Base-by-base conservation (phyloP, 64 coral and sea anemone species). In the Pocillopora damicornis region DNA sequence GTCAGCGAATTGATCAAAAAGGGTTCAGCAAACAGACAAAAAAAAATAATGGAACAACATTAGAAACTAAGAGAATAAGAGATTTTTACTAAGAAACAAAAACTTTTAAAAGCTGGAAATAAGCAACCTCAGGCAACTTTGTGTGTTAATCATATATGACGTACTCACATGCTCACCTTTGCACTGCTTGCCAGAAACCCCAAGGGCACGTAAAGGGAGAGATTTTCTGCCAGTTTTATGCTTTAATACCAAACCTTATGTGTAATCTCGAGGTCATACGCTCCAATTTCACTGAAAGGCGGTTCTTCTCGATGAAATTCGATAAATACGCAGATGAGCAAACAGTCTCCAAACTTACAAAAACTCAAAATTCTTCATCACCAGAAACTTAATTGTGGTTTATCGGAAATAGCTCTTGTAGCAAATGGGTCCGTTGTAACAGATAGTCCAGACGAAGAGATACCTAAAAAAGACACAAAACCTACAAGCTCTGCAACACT, bases 331-430 rank as follows among this genome's bases (percentile, higher is more conserved):
- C 87, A 88, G 86, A 88, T 93, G 91, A 93, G 26, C 61, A 79
- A 59, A 77, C 75, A 56, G 51, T 88, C 75, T 37, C 37, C 87
- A 77, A 88, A 93, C 87, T 77, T 89, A 72, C 37, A 89, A 26
- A 93, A 89, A 71, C 87, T 93, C 34, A 93, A 75, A 93, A 65
- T 87, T 22, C 91, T 93, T 72, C 91, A 93, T 76, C 81, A 60
- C 64, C 91, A 75, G 26, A 51, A 60, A 89, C 65, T 82, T 13
- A 38, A 77, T 80, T 66, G 37, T 15, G 75, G 87, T 69, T 57
- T 76, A 2, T 25, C 88, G 63, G 87, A 20, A n/a, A 71, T 71
- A 71, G 18, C 86, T 61, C 74, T 64, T 35, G 17, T 77, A 69
- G 59, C 87, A 45, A 67, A 65, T 83, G 61, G 63, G 23, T 71